A percentile compares a stretch with the other conserved stretches of the same genome.
These are phyloP conservation scores for Spilogale gracilis DNA, from an alignment of 2,113 vertebrate genomes.

Conservation along the genomic window DNA sequence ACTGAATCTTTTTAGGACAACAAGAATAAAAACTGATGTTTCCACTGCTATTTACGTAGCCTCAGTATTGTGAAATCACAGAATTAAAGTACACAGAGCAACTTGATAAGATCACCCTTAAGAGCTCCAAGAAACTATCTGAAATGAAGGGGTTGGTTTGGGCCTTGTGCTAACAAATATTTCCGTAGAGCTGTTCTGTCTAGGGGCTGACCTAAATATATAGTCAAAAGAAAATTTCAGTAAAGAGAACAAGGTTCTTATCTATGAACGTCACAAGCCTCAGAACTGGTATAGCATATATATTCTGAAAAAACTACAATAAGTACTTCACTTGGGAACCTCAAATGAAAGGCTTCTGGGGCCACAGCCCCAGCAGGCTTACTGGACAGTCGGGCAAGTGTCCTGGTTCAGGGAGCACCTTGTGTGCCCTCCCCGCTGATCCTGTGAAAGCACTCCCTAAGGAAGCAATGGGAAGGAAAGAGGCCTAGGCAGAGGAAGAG, in stretches of 20 bases:
- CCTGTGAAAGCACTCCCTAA: background rate
- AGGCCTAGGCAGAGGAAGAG: background rate
- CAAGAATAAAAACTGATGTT: constrained; percentile 35
- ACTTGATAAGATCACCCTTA: background rate
- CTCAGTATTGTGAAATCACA: constrained; percentile 46
- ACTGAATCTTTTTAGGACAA: constrained; percentile 34
- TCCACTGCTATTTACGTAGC: constrained; percentile 29
- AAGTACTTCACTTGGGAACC: background rate
- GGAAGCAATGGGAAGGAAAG: background rate
- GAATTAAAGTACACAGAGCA: constrained; percentile 38
- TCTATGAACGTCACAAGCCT: background rate
- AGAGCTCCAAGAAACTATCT: constrained; percentile 2
- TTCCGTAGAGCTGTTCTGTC: background rate
- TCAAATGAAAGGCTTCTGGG: background rate
- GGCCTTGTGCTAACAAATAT: background rate
- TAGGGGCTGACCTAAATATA: background rate
- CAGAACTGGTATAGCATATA: background rate
- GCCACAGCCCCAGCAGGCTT: background rate
- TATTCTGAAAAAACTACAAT: background rate
- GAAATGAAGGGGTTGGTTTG: background rate
- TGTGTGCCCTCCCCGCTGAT: background rate
- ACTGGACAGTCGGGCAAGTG: constrained; percentile 43
- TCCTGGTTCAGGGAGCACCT: background rate
- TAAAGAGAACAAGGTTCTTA: background rate
- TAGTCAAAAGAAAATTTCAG: constrained; percentile 28